phyloP scores from a whole-genome alignment of 1,140 invertebrate genomes.

The Drosophila nannoptera region DNA sequence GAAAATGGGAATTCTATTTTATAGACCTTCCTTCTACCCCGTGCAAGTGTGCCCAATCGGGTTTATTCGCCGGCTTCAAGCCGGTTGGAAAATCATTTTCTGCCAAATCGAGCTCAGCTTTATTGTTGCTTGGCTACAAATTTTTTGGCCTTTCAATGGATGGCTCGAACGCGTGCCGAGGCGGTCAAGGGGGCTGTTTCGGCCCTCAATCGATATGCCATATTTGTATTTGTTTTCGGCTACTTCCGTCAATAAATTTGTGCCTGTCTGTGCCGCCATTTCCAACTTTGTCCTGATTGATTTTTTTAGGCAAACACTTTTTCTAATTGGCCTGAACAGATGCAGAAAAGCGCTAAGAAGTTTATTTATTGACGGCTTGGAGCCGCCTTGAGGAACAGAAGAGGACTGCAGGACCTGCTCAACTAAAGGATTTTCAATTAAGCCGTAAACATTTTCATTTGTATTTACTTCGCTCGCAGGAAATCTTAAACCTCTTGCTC shows the following conservation, averaged over 20 bases:
- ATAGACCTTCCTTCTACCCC: not conserved
- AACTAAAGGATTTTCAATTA: too few relatives aligned
- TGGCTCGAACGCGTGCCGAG: too few relatives aligned
- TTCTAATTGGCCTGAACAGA: too few relatives aligned
- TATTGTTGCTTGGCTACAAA: slow-evolving; percentile 53
- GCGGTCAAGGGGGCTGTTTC: slow-evolving; percentile 25
- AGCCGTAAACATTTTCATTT: too few relatives aligned
- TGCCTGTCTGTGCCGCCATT: not conserved
- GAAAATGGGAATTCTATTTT: not conserved
- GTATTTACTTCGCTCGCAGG: not conserved
- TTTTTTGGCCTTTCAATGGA: slow-evolving; percentile 11
- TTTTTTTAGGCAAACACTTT: not conserved
- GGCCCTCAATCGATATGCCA: slow-evolving; percentile 22
- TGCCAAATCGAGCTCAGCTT: slow-evolving; percentile 57
- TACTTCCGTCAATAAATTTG: not conserved
- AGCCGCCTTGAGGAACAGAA: too few relatives aligned
- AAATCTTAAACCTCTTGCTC: not conserved
- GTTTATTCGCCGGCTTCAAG: not conserved
- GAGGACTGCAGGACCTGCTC: too few relatives aligned
- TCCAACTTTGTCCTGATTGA: not conserved
- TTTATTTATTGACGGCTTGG: too few relatives aligned
- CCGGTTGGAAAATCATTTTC: slow-evolving; percentile 3
- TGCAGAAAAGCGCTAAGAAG: too few relatives aligned
- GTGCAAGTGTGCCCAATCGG: not conserved
- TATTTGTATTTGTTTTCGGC: not conserved